Conservation (phyloP, 2,113 vertebrate genomes). For the Atrichornis clamosus region DNA sequence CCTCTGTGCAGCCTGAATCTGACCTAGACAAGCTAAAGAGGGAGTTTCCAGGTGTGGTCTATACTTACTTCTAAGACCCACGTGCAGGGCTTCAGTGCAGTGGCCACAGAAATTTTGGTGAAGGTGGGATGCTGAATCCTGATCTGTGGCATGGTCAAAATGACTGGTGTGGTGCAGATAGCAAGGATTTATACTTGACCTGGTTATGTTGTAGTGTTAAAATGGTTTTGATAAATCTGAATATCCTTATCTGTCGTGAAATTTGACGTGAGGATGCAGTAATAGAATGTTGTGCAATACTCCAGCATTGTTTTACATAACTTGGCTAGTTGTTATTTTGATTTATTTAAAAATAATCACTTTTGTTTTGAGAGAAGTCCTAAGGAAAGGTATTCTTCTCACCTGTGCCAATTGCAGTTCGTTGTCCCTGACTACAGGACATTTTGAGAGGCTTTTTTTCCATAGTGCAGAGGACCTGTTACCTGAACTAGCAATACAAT, state of each 20-base stretch:
- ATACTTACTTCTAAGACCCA: not conserved
- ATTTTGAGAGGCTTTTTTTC: not conserved
- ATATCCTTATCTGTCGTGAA: accelerated
- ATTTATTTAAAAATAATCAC: not conserved
- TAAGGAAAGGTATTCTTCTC: not conserved
- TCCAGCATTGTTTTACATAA: not conserved
- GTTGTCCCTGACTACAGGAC: accelerated
- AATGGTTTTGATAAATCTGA: not conserved
- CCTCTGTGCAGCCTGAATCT: not conserved
- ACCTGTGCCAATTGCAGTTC: accelerated
- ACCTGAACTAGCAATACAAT: not conserved
- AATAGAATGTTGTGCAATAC: not conserved
- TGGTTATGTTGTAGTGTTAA: not conserved
- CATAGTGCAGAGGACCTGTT: accelerated
- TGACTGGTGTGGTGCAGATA: not conserved
- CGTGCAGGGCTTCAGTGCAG: accelerated
- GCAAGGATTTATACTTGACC: not conserved
- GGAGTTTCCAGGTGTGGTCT: not conserved
- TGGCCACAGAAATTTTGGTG: not conserved
- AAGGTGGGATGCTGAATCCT: not conserved
- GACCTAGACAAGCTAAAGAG: not conserved
- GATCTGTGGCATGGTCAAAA: not conserved
- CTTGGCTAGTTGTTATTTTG: not conserved
- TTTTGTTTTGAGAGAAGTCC: not conserved
- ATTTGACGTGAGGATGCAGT: not conserved